Percentiles rank a stretch among this genome's conserved stretches.
Conservation (phyloP, 1,140 invertebrate genomes). For the Drosophila pandora region DNA sequence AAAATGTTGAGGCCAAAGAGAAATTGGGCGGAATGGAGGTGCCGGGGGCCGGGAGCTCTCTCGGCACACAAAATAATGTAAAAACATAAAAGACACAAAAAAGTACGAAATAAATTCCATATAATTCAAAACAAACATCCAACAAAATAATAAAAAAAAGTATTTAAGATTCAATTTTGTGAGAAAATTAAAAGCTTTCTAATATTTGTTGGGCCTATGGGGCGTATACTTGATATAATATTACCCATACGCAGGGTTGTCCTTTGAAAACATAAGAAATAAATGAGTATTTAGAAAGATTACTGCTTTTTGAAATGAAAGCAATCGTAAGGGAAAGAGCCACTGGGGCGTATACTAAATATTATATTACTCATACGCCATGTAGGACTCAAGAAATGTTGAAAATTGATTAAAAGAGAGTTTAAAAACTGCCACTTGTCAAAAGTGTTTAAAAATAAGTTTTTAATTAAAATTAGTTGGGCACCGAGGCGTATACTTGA, state of each 20-base stretch:
- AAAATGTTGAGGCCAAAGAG: constrained; percentile 17
- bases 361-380: background rate
- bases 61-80: background rate
- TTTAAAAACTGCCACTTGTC: too few relatives aligned
- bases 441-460: too few relatives aligned
- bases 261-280: too few relatives aligned
- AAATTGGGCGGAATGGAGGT: constrained; percentile 10
- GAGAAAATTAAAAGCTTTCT: too few relatives aligned
- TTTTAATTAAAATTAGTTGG: too few relatives aligned
- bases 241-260: background rate
- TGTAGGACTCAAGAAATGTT: background rate
- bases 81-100: background rate
- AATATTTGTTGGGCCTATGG: too few relatives aligned
- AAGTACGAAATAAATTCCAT: background rate
- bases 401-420: too few relatives aligned
- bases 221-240: background rate
- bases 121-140: background rate
- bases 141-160: background rate
- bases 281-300: too few relatives aligned
- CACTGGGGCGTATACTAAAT: background rate
- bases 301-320: too few relatives aligned
- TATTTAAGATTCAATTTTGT: background rate
- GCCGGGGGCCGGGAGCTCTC: background rate
- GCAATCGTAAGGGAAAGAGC: too few relatives aligned
- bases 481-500: too few relatives aligned